Evolutionary conservation across 2,888 invertebrate genomes (phyloP).

Genomic region (Drosophila putrida): DNA sequence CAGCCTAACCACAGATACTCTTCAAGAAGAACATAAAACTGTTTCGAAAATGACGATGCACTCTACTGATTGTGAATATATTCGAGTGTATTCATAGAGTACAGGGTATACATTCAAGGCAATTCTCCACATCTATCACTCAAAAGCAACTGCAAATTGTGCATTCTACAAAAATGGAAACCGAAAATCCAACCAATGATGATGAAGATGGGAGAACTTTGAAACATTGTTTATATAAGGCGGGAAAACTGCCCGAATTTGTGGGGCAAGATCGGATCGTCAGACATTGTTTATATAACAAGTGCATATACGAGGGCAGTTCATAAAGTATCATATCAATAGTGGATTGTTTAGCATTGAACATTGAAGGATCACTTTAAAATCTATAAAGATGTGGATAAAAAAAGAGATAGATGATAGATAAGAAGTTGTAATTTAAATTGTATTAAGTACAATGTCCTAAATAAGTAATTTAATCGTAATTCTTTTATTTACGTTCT

Average conservation of each 20-base stretch:
- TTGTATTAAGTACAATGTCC: too few species aligned
- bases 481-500: background rate
- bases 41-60: slow-evolving; percentile 1
- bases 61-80: background rate
- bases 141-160: slow-evolving; percentile 47
- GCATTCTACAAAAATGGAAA: slow-evolving; percentile 29
- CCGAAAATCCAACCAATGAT: background rate
- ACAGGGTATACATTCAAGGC: slow-evolving; percentile 12
- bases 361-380: background rate
- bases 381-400: too few species aligned
- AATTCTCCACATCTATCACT: slow-evolving; percentile 36
- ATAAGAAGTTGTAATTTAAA: too few species aligned
- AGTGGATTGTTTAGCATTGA: background rate
- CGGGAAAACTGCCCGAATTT: slow-evolving; percentile 36
- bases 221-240: slow-evolving; percentile 46
- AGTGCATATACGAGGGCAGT: slow-evolving; percentile 33
- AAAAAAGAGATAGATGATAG: too few species aligned
- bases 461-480: too few species aligned
- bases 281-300: slow-evolving; percentile 35
- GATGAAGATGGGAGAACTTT: slow-evolving; percentile 15
- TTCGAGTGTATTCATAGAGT: background rate
- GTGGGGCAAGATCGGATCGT: slow-evolving; percentile 39
- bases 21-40: background rate
- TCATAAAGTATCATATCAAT: background rate
- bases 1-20: slow-evolving; percentile 24